A percentile compares a stretch with the other conserved stretches of the same genome.
Evolutionary conservation across 2,797 vertebrate genomes (phyloP).

Genomic region (Champsocephalus esox): DNA sequence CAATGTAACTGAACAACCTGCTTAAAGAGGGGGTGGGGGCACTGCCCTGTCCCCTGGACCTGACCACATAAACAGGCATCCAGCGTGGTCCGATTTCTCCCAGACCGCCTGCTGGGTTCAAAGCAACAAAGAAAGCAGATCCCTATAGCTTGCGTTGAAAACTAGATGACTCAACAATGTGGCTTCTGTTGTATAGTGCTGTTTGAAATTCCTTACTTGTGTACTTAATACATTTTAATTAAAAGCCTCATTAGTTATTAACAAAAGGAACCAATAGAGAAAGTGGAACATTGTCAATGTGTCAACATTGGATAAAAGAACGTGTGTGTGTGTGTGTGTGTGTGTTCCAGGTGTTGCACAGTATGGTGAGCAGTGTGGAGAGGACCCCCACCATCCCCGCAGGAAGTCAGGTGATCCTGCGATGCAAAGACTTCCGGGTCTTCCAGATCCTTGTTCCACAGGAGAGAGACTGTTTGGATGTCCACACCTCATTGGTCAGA

Average conservation of each 20-base stretch:
- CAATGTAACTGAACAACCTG: neutral
- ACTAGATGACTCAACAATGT: conserved; percentile 13
- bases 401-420: conserved; percentile 91
- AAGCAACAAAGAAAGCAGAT: conserved; percentile 6
- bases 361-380: conserved; percentile 91
- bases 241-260: neutral
- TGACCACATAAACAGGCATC: conserved; percentile 6
- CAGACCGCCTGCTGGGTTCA: neutral
- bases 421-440: conserved; percentile 93
- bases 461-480: conserved; percentile 91
- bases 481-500: conserved; percentile 89
- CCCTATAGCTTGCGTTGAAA: neutral
- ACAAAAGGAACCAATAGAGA: neutral
- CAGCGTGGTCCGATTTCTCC: conserved; percentile 44
- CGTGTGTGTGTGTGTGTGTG: neutral
- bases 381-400: conserved; percentile 87
- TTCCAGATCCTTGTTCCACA: conserved; percentile 90
- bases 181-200: neutral
- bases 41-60: conserved; percentile 11
- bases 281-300: neutral
- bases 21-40: neutral
- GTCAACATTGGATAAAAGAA: neutral
- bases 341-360: conserved; percentile 90
- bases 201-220: neutral
- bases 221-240: neutral